These are phyloP conservation scores for Heliconius himera DNA, from an alignment of 1,140 invertebrate genomes.

Conservation along the genomic window DNA sequence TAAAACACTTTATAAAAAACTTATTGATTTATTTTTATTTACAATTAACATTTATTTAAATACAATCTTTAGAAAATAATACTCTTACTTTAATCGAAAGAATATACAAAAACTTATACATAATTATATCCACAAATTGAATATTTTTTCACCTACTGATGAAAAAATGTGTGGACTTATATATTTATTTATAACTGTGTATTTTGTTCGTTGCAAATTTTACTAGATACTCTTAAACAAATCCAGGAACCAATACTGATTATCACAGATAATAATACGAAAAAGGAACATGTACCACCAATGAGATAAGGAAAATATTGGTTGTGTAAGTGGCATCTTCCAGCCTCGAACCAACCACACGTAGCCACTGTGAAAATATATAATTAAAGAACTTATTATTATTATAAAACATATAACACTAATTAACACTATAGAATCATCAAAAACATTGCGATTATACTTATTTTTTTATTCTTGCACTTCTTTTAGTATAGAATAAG, in stretches of 20 bases:
- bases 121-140: neutral
- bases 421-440: too few relatives aligned
- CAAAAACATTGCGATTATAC: too few relatives aligned
- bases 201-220: neutral
- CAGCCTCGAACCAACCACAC: slow-evolving; percentile 40
- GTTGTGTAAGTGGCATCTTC: slow-evolving; percentile 39
- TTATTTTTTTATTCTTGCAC: too few relatives aligned
- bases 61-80: neutral
- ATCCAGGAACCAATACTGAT: slow-evolving; percentile 14
- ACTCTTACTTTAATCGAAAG: neutral
- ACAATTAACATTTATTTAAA: neutral
- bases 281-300: slow-evolving; percentile 22
- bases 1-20: too few relatives aligned
- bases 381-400: neutral
- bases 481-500: too few relatives aligned
- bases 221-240: slow-evolving; percentile 7
- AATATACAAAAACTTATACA: neutral
- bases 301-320: slow-evolving; percentile 25
- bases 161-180: neutral
- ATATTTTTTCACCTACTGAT: neutral
- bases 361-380: slow-evolving; percentile 30
- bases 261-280: slow-evolving; percentile 23
- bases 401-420: neutral
- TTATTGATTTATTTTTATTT: neutral
- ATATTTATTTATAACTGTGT: neutral